Percentiles rank a stretch among this genome's conserved stretches.
These are phyloP conservation scores for Pristionchus pacificus DNA, from an alignment of 1,140 invertebrate species.

Conservation along the genomic window DNA sequence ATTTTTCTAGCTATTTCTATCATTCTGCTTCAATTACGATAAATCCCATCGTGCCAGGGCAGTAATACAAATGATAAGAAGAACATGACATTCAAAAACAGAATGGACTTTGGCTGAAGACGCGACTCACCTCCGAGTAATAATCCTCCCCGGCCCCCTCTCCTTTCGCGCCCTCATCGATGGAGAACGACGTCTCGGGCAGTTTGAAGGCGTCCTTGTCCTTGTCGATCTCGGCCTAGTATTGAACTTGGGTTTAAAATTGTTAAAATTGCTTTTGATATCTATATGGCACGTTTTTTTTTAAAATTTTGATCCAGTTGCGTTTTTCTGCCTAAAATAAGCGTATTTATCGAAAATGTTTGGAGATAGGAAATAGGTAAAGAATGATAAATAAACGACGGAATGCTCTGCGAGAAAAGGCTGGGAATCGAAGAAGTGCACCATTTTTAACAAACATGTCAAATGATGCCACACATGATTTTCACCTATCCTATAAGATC, in stretches of 20 bases:
- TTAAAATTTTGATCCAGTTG: background rate
- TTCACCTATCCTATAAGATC: background rate
- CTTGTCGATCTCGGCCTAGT: conserved; percentile 12
- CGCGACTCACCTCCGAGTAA: conserved; percentile 34
- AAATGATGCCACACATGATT: background rate
- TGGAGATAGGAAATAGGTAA: no score
- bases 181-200: conserved; percentile 22
- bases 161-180: conserved; percentile 31
- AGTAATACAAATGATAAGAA: no score
- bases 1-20: no score
- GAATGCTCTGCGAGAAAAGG: no score
- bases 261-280: background rate
- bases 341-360: no score
- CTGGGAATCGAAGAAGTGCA: background rate
- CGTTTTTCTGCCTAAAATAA: no score
- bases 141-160: conserved; percentile 33
- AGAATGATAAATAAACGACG: no score
- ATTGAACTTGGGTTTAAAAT: conserved; percentile 4
- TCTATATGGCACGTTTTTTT: conserved; percentile 9
- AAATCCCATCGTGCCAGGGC: no score
- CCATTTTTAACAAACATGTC: conserved; percentile 6
- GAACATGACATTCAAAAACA: no score
- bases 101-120: no score
- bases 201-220: background rate
- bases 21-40: conserved; percentile 12